Conservation (phyloP, 92 coral and sea anemone genomes). For the Porites lobata region DNA sequence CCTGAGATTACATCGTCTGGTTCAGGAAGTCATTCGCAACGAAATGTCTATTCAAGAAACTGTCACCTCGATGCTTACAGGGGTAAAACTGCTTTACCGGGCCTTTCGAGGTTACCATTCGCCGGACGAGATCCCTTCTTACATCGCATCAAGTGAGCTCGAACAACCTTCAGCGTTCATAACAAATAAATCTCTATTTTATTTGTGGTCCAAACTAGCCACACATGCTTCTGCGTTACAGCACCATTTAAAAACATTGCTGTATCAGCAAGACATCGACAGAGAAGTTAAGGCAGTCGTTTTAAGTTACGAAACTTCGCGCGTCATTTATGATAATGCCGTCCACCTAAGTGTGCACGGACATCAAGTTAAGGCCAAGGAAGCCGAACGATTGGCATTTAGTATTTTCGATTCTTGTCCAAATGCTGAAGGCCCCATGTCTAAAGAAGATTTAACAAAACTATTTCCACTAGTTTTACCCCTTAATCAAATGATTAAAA, state of each 20-base stretch:
- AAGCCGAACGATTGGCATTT: conserved; percentile 16
- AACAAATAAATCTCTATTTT: conserved; percentile 55
- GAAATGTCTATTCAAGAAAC: conserved; percentile 25
- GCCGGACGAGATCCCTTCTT: conserved; percentile 11
- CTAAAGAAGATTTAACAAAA: neutral
- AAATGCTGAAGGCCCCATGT: neutral
- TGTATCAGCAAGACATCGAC: neutral
- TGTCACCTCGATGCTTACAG: conserved; percentile 51
- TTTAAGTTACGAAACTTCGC: conserved; percentile 18
- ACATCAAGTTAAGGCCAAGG: conserved; percentile 24
- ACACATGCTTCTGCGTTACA: conserved; percentile 62
- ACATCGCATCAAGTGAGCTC: conserved; percentile 42
- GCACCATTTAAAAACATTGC: conserved; percentile 36
- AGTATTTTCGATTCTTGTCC: conserved; percentile 24
- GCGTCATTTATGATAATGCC: conserved; percentile 38
- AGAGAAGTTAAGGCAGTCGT: conserved; percentile 13
- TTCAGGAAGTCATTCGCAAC: conserved; percentile 21
- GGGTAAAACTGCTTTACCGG: conserved; percentile 64
- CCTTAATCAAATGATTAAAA: conserved; percentile 20
- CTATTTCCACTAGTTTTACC: conserved; percentile 32
- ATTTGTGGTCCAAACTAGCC: conserved; percentile 73
- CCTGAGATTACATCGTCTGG: conserved; percentile 69
- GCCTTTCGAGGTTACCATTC: conserved; percentile 63
- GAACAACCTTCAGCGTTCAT: conserved; percentile 55
- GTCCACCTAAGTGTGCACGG: conserved; percentile 41